These are phyloP conservation scores for Pangasius krempfi DNA, from an alignment of 2,797 vertebrate genomes.

Conservation along the genomic window DNA sequence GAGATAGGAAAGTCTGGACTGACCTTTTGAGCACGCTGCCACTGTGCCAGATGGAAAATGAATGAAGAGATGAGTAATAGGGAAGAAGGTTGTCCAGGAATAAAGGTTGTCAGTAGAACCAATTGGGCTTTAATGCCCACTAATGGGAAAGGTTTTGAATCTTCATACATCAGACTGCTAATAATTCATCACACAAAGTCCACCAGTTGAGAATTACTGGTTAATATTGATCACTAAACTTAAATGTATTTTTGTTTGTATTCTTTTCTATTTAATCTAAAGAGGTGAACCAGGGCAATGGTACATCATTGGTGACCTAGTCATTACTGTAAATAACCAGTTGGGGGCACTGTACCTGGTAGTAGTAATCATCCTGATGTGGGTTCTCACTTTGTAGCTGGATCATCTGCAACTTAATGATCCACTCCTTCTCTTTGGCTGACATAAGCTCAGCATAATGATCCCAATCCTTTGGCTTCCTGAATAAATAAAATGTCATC, in stretches of 20 bases:
- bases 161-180: neutral
- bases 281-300: neutral
- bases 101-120: neutral
- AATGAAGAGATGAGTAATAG: neutral
- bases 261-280: neutral
- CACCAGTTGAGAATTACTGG: neutral
- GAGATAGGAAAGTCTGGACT: neutral
- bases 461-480: conserved; percentile 81
- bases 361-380: conserved; percentile 90
- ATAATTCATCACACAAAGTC: neutral
- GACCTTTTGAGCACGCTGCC: neutral
- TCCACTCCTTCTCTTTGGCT: conserved; percentile 92
- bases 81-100: neutral
- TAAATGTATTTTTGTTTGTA: neutral
- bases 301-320: neutral
- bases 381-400: conserved; percentile 93
- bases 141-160: neutral
- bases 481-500: conserved; percentile 36
- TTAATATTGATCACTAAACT: neutral
- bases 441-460: conserved; percentile 87
- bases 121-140: neutral
- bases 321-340: neutral
- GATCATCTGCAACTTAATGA: conserved; percentile 91
- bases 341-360: conserved; percentile 73
- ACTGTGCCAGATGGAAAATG: neutral